Base-by-base conservation (phyloP, 2,797 vertebrate species). In the Crax fasciolata region DNA sequence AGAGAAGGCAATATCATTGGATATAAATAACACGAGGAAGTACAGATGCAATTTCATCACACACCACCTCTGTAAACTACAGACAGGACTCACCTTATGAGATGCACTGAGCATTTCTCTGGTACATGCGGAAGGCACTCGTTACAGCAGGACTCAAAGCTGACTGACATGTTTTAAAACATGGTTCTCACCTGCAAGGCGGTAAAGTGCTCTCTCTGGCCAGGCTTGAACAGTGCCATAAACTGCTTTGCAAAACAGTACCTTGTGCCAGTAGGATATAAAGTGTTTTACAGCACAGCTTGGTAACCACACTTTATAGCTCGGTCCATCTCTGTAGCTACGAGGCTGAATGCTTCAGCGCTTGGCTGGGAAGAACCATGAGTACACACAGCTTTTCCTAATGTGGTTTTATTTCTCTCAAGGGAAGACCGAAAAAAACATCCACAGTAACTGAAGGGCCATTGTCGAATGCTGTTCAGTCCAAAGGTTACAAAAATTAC, bases 11-110 rank as follows among this genome's bases (percentile, higher is more conserved):
- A 44, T 91, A 94, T 67, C 77, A 93, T 59, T 51, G 83, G 73
- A 76, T 93, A 95, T 84, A 96, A 97, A 93, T 95, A 94, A 93
- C 79, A 61, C 2, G 32, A 90, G 55, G 80, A 94, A 91, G 79
- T 58, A 86, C 59, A 90, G 83, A 90, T n/a, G 83, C 52, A 93
- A 73, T 96, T 93, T 88, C 83, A 91, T 82, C 76, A 93, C 73
- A 59, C 79, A 89, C 78, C 87, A 84, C 41, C 67, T 94, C 85
- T 71, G 57, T 18, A 51, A 76, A 89, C 73, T 4, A 59, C 48
- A 77, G 43, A 87, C 30, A 65, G 66, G 74, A 21, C 59, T 35
- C 4, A 35, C 4, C 71, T 76, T 63, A 28, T 41, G 25, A 38
- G 7, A 30, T 25, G 41, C 0, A 0, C 0, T 8, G 17, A 91